Conservation (phyloP, 2,888 invertebrate genomes). For the Congeria kusceri region DNA sequence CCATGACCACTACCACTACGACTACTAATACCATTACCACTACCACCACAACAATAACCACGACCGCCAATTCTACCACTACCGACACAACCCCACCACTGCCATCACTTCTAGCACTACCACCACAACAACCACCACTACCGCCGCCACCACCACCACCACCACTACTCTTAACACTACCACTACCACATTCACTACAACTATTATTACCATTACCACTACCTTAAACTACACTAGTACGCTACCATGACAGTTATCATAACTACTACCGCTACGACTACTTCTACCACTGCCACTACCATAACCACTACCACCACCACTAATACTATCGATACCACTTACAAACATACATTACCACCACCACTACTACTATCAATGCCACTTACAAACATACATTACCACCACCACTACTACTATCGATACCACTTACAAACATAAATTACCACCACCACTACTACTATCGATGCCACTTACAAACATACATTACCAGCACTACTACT, state of each 20-base stretch:
- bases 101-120: too few species aligned
- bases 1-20: too few species aligned
- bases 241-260: background rate
- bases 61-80: too few species aligned
- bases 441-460: background rate
- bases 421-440: too few species aligned
- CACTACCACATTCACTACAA: background rate
- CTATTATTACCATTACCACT: background rate
- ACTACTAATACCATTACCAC: too few species aligned
- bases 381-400: background rate
- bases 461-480: background rate
- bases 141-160: background rate
- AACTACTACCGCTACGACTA: background rate
- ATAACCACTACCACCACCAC: background rate
- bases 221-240: background rate
- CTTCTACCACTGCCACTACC: background rate
- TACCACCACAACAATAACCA: too few species aligned
- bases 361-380: background rate
- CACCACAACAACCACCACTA: too few species aligned
- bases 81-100: too few species aligned
- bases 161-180: background rate
- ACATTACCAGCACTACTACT: background rate
- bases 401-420: background rate
- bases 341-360: background rate
- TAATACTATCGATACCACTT: background rate